Base-by-base conservation (phyloP, 1,140 invertebrate species). In the Pachypsylla venusta region DNA sequence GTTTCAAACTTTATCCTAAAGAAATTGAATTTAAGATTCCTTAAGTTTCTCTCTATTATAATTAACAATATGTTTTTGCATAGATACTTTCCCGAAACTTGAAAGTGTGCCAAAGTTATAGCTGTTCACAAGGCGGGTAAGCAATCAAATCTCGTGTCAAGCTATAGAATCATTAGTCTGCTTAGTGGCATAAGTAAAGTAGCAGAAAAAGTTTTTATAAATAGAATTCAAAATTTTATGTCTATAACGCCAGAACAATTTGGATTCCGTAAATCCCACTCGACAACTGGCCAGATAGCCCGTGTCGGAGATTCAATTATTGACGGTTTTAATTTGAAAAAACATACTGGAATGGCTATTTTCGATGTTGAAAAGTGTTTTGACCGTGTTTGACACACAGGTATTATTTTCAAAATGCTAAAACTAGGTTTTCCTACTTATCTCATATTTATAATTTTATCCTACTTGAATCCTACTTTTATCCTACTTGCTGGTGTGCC, bases 61-160 rank as follows among this genome's bases (percentile, higher is more conserved):
- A 61, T 60, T 48, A 63, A 63, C 42, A 58, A 56, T 54, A 24
- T 26, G 0, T 22, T 65, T 4, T 2, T 58, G 48, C 56, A 54
- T 2, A 4, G 42, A 19, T 54, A 61, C 24, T n/a, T 58, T 3
- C 57, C 70, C 69, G 24, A 48, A 7, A 61, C 65, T 13, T 72
- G 67, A 66, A 67, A 71, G 61, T 48, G 62, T 16, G 66, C 69
- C 1, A 22, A 61, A 54, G 63, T 70, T 2, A 66, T 69, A n/a
- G 64, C 70, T 60, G 62, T 71, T 25, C 55, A 24, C 3, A 58
- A 58, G 25, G 20, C 24, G 26, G 30, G 20, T 5, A 58, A 58
- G 28, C 57, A 39, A 13, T 16, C 20, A 7, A 42, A 58, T 4
- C 19, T 39, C n/a, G 3, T 27, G 27, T 12, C 3, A 19, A 48